Conservation (phyloP, 1,140 invertebrate genomes). For the Mesaphorura yosii region DNA sequence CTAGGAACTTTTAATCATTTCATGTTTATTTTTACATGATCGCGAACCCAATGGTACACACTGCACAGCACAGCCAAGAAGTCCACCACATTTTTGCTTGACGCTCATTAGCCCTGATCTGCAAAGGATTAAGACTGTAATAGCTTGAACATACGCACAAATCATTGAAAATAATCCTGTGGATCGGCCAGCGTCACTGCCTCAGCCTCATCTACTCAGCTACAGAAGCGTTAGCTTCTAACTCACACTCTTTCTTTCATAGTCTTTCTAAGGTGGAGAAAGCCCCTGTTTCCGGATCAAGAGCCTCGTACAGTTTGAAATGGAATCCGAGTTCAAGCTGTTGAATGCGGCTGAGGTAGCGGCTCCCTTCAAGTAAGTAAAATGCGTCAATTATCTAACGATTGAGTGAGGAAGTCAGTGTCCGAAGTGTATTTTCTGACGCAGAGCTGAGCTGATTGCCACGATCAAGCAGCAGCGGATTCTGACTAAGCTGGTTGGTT, state of each 20-base stretch:
- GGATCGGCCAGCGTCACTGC: too few relatives aligned
- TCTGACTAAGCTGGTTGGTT: slow-evolving; percentile 19
- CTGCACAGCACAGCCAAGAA: too few relatives aligned
- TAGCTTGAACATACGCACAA: too few relatives aligned
- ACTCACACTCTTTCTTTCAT: not conserved
- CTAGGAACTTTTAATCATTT: too few relatives aligned
- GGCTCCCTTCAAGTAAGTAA: slow-evolving; percentile 17
- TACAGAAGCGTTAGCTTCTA: not conserved
- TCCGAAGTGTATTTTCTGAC: not conserved
- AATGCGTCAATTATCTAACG: not conserved
- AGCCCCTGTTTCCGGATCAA: not conserved
- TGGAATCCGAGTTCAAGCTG: not conserved
- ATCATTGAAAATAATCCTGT: too few relatives aligned
- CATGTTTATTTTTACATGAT: too few relatives aligned
- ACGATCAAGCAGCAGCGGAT: slow-evolving; percentile 13
- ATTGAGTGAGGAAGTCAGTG: not conserved
- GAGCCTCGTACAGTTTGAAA: not conserved
- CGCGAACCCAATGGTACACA: too few relatives aligned
- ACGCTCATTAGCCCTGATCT: too few relatives aligned
- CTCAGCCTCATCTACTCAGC: not conserved
- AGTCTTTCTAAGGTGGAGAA: too few relatives aligned
- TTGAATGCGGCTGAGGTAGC: slow-evolving; percentile 10
- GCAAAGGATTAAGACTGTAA: too few relatives aligned
- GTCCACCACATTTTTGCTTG: too few relatives aligned
- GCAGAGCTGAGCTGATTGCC: slow-evolving; percentile 14